Evolutionary conservation across 2,113 vertebrate species (phyloP), one percentile per base, ranked within the genome.

Genomic region (Malurus melanocephalus): DNA sequence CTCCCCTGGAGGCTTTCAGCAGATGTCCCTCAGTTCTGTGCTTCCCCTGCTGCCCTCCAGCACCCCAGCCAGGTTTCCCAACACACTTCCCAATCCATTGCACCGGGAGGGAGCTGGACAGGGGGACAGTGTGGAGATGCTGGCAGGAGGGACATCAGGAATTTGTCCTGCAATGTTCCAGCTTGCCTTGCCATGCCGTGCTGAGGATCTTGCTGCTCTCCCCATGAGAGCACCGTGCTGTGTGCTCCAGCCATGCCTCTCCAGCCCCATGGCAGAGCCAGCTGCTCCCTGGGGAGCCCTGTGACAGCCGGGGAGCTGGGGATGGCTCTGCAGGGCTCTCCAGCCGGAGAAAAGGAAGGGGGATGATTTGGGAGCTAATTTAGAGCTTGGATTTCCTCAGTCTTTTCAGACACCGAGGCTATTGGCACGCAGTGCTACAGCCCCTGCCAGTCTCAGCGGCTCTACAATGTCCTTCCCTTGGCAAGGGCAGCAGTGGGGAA

Each of bases 391-490:
- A 80, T 89, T 94, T 94, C 86, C 83, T 66, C 86, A 73, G 61
- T 45, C 87, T 71, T 89, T 92, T 94, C 91, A 96, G 80, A 15
- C 90, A 81, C 17, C 1, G 21, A 92, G 90, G 94, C 80, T 94
- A 78, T 84, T 93, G 94, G 95, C 95, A 95, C 80, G 79, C 65
- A 73, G 85, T 16, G 4, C 27, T 33, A 28, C 65, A 80, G 45
- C 79, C 87, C 87, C 89, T 93, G 93, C 94, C 95, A 95, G 91
- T 87, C 93, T 83, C 88, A 80, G 85, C 21, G 0, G 94, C 90
- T 86, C 61, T 22, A 92, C 88, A 93, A 86, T 86, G 88, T 88
- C 93, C 94, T 93, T 94, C 87, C 86, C 78, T 93, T 95, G 88
- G 94, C 92, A 94, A 93, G 88, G 88, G 86, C 88, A 90, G 93